Conservation (phyloP, 2,888 invertebrate genomes). For the Nemapogon koenigi region DNA sequence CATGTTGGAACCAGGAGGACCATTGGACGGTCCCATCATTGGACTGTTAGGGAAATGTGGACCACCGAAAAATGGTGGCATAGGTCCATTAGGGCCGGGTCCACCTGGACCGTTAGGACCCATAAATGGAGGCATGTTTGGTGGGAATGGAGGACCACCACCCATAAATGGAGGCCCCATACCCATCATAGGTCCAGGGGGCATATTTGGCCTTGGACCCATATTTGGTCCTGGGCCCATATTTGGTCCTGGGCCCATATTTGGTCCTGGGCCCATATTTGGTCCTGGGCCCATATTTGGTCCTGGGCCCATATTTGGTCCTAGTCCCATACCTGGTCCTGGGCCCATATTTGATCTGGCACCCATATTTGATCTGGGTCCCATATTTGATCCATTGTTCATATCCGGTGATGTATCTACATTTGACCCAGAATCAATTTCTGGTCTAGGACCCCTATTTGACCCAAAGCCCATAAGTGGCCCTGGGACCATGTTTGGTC, state of each 20-base stretch:
- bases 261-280: too few relatives aligned
- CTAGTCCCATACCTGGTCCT: too few relatives aligned
- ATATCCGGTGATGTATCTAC: too few relatives aligned
- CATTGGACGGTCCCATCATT: slow-evolving; percentile 8
- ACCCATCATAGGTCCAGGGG: slow-evolving; percentile 1
- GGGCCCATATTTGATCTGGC: too few relatives aligned
- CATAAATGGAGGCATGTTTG: slow-evolving; percentile 14
- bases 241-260: neutral
- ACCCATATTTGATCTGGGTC: too few relatives aligned
- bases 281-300: too few relatives aligned
- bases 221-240: neutral
- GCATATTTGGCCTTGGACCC: neutral
- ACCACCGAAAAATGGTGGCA: slow-evolving; percentile 31
- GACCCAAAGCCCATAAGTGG: too few relatives aligned
- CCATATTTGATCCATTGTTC: too few relatives aligned
- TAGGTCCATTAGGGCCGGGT: slow-evolving; percentile 24
- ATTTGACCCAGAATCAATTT: too few relatives aligned
- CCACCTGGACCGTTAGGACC: slow-evolving; percentile 3
- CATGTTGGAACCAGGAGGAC: slow-evolving; percentile 6
- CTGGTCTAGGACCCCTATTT: too few relatives aligned
- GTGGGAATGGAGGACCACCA: slow-evolving; percentile 36
- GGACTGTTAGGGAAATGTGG: slow-evolving; percentile 20
- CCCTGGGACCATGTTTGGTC: too few relatives aligned
- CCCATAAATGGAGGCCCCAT: slow-evolving; percentile 30
- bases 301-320: too few relatives aligned